Conservation (phyloP, 2,113 vertebrate species). For the Arothron firmamentum region DNA sequence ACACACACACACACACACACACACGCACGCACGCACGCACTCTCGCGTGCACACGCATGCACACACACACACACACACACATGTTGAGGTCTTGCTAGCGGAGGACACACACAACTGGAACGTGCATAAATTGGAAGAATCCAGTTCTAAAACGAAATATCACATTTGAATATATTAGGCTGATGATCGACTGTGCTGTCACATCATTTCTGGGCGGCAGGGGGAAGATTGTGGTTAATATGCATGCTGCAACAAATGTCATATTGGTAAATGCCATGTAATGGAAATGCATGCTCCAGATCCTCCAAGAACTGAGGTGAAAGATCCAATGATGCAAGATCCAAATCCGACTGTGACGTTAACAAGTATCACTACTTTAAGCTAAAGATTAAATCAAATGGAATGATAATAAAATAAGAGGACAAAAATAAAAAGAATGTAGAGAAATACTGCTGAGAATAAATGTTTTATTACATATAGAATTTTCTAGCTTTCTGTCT, state of each 20-base stretch:
- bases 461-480: no score
- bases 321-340: background rate
- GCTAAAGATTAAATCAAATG: no score
- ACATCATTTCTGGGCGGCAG: background rate
- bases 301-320: background rate
- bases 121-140: background rate
- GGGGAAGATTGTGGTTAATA: background rate
- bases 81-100: background rate
- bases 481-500: no score
- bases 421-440: no score
- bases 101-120: background rate
- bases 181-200: background rate
- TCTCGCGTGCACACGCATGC: no score
- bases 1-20: no score
- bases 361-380: conserved; percentile 5
- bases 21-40: no score
- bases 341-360: conserved; percentile 8
- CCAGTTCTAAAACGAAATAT: conserved; percentile 18
- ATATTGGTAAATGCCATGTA: conserved; percentile 24
- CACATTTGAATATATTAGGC: conserved; percentile 13
- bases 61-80: background rate
- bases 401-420: no score
- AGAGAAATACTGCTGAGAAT: no score
- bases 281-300: conserved; percentile 30
- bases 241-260: conserved; percentile 9